Evolutionary conservation across 2,888 invertebrate species (phyloP).

Genomic region (Melolontha melolontha): DNA sequence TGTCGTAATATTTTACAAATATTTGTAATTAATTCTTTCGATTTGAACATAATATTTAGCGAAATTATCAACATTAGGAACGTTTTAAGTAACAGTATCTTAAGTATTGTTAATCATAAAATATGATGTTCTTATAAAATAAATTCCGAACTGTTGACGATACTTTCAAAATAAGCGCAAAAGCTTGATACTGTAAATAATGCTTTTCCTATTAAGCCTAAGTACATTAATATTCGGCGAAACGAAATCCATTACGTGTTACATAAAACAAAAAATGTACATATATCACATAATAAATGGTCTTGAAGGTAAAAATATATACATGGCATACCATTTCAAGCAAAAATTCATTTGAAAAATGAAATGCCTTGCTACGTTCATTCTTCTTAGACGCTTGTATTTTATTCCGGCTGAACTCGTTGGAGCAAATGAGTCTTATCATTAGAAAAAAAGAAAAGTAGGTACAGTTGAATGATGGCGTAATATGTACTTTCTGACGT

Average conservation of each 20-base stretch:
- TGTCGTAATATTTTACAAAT: too few species aligned
- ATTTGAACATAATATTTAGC: too few species aligned
- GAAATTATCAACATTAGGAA: too few species aligned
- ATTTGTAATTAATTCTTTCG: too few species aligned
- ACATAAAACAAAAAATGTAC: neutral
- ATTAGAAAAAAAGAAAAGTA: constrained; percentile 31
- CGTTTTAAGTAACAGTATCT: too few species aligned
- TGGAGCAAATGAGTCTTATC: constrained; percentile 35
- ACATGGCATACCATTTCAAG: constrained; percentile 7
- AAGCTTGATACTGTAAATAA: too few species aligned
- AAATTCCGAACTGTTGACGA: too few species aligned
- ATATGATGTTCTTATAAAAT: too few species aligned
- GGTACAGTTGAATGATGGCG: constrained; percentile 23
- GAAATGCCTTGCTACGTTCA: constrained; percentile 13
- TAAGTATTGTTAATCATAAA: too few species aligned
- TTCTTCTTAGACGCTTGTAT: constrained; percentile 30
- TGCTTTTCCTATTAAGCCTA: too few species aligned
- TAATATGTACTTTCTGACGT: constrained; percentile 31
- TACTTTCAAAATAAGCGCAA: too few species aligned
- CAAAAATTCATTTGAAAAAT: constrained; percentile 27
- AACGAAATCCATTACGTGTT: constrained; percentile 1
- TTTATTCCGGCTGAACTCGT: constrained; percentile 18
- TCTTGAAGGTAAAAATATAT: constrained; percentile 2
- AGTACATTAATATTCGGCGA: neutral
- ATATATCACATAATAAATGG: constrained; percentile 16